Conservation (phyloP, 2,797 vertebrate species). For the Setipinna tenuifilis region DNA sequence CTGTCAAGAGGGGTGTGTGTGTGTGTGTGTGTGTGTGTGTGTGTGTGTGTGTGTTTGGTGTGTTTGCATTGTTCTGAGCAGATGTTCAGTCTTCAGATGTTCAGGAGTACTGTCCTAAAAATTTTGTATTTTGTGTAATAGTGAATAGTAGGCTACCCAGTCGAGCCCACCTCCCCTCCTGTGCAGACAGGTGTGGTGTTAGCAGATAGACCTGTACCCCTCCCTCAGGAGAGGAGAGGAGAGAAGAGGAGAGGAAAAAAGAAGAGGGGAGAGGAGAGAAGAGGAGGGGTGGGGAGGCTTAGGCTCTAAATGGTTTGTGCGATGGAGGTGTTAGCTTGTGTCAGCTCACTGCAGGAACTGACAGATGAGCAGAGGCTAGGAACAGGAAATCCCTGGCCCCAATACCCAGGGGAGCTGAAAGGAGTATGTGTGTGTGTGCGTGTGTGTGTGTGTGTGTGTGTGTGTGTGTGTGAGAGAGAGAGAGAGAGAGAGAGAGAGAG, state of each 20-base stretch:
- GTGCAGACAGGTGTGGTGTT: slow-evolving; percentile 64
- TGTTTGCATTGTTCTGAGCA: slow-evolving; percentile 26
- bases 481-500: slow-evolving; percentile 38
- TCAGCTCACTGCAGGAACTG: slow-evolving; percentile 64
- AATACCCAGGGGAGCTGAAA: slow-evolving; percentile 36
- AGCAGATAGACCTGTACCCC: slow-evolving; percentile 48
- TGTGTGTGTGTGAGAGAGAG: slow-evolving; percentile 45
- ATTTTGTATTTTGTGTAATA: neutral
- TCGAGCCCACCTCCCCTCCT: slow-evolving; percentile 45
- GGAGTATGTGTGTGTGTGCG: slow-evolving; percentile 37
- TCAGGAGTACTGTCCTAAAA: neutral
- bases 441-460: slow-evolving; percentile 38
- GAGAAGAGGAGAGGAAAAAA: neutral
- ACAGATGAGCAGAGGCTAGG: slow-evolving; percentile 64
- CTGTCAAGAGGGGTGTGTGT: neutral
- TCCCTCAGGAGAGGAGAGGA: neutral
- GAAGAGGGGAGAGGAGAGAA: neutral
- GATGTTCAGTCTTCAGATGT: neutral
- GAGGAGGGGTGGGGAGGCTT: slow-evolving; percentile 59
- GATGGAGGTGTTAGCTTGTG: slow-evolving; percentile 66
- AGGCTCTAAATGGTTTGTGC: slow-evolving; percentile 77
- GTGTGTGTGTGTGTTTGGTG: neutral
- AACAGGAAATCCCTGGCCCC: slow-evolving; percentile 58
- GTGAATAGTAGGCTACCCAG: neutral
- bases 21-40: neutral